A percentile compares a stretch with the other conserved stretches of the same genome.
Evolutionary conservation across 1,140 invertebrate species (phyloP).

Genomic region (Pogonus chalceus): DNA sequence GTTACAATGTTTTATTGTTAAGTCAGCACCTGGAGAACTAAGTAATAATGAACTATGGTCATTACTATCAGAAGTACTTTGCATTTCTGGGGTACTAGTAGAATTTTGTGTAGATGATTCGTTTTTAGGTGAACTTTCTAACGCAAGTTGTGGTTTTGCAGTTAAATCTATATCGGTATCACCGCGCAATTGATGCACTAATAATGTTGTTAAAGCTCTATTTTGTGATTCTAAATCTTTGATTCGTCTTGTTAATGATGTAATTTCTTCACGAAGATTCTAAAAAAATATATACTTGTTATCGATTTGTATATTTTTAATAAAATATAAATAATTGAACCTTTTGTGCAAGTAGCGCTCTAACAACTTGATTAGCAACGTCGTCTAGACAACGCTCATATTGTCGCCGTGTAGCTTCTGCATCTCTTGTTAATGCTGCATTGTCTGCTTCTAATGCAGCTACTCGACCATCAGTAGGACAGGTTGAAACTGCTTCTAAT

Average conservation of each 20-base stretch:
- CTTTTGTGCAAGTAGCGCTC: constrained; percentile 73
- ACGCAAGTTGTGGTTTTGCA: constrained; percentile 14
- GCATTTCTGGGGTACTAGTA: neutral
- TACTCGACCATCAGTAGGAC: constrained; percentile 42
- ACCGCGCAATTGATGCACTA: constrained; percentile 51
- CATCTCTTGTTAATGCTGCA: constrained; percentile 39
- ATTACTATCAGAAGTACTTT: neutral
- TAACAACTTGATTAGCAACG: constrained; percentile 69
- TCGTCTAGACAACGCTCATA: constrained; percentile 69
- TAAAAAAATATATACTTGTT: no score
- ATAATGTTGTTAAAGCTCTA: constrained; percentile 48
- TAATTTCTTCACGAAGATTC: constrained; percentile 58
- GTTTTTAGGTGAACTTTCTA: constrained; percentile 13
- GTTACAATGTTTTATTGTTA: constrained; percentile 30
- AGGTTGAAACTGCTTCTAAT: constrained; percentile 47
- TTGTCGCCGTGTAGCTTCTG: constrained; percentile 53
- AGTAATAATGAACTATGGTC: neutral
- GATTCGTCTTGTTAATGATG: constrained; percentile 48
- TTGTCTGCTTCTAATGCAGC: constrained; percentile 39
- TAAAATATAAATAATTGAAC: constrained; percentile 35
- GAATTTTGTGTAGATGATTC: constrained; percentile 2
- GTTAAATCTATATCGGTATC: constrained; percentile 23
- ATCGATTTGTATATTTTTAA: no score
- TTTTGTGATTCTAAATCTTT: constrained; percentile 60
- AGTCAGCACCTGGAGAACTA: constrained; percentile 9